Base-by-base conservation (phyloP, 2,888 invertebrate species). In the Lobophora halterata region DNA sequence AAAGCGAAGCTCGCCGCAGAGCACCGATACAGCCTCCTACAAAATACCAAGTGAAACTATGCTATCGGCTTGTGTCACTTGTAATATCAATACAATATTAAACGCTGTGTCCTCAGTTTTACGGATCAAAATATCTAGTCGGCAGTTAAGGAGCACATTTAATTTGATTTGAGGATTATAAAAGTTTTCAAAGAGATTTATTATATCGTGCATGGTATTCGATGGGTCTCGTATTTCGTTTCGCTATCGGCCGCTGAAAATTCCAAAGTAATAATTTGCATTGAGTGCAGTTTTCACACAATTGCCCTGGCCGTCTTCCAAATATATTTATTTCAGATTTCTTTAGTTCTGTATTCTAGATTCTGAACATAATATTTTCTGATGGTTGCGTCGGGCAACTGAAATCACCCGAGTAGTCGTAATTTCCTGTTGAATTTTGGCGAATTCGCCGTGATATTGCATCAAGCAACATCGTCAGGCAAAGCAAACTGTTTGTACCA, bases 281-380 rank as follows among this genome's bases (percentile, higher is more conserved):
- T 42, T 41, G 35, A 48, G 42, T 43, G 36, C 39, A 42, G 44
- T 46, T 41, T 38, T 35, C 42, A 33, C 31, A 37, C 42, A 31
- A 35, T 36, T 38, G 30, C 14, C n/a, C 44, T 45, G 46, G 46
- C 41, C 7, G 17, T 25, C 36, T 42, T 50, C 46, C 50, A 50
- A 39, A 36, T 39, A 21, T 39, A 33, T 29, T 40, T 43, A 30
- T 41, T 33, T 37, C 5, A 10, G 9, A 28, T 19, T 43, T 39
- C 21, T 35, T 23, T 34, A 28, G 18, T 42, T 28, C 29, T 8
- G 19, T 24, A 12, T 28, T 28, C 13, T 17, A 32, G 31, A 36
- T 24, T 32, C 27, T 12, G 7, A 42, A 28, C 27, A 28, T 36
- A 36, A 36, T 41, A 30, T 36, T 13, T 27, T 23, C 16, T 24